Conservation (phyloP, 2,888 invertebrate genomes). For the Galeopsomyia nigrocyanea region DNA sequence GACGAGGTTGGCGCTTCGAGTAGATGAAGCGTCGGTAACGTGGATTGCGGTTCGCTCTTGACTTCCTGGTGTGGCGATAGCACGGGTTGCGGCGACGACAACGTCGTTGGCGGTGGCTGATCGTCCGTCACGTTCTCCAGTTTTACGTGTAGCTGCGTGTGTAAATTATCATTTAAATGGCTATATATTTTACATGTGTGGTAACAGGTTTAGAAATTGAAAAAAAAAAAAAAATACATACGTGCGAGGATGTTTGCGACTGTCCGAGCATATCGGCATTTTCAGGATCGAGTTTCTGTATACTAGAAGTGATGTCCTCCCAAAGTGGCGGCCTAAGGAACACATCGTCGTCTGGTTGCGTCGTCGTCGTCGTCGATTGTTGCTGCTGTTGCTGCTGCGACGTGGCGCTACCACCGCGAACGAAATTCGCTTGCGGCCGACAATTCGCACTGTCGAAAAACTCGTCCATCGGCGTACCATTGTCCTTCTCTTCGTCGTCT, state of each 20-base stretch:
- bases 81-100: conserved; percentile 43
- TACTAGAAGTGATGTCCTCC: conserved; percentile 93
- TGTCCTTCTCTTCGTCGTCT: conserved; percentile 73
- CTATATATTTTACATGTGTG: too few relatives aligned
- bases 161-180: background rate
- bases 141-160: conserved; percentile 42
- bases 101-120: conserved; percentile 69
- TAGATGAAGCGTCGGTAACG: conserved; percentile 72
- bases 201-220: too few relatives aligned
- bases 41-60: conserved; percentile 77
- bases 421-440: conserved; percentile 71
- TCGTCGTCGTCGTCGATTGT: conserved; percentile 67
- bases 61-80: conserved; percentile 69
- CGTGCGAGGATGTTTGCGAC: conserved; percentile 73
- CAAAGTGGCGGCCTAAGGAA: conserved; percentile 90
- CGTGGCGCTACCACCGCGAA: conserved; percentile 50
- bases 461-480: conserved; percentile 73
- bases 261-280: conserved; percentile 89
- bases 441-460: conserved; percentile 72
- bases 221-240: conserved; percentile 25
- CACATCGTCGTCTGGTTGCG: conserved; percentile 79
- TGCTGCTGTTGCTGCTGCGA: conserved; percentile 2
- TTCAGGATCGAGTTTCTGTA: conserved; percentile 91
- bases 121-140: conserved; percentile 74
- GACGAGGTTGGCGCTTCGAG: conserved; percentile 70